phyloP scores from a whole-genome alignment of 1,140 invertebrate genomes.

The Choristoneura fumiferana region DNA sequence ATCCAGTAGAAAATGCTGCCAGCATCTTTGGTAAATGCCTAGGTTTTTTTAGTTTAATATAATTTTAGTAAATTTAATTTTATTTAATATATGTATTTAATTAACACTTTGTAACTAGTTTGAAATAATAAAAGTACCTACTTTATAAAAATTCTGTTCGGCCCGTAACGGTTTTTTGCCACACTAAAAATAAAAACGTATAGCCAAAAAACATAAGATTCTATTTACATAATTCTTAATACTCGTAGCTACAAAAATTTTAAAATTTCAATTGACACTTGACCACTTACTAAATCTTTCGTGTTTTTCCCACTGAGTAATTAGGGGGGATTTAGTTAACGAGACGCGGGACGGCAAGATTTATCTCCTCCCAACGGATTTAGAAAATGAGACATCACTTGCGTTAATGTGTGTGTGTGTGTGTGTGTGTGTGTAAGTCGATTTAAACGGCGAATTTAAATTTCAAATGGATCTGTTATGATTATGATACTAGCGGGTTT shows the following conservation, averaged over 20 bases:
- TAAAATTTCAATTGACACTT: conserved; percentile 9
- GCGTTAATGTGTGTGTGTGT: neutral
- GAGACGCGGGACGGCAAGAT: conserved; percentile 7
- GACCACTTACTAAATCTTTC: conserved; percentile 2
- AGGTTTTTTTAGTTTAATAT: no score
- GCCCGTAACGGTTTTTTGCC: no score
- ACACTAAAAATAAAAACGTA: no score
- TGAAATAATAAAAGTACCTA: no score
- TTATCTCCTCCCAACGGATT: conserved; percentile 12
- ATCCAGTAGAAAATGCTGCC: no score
- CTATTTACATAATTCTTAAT: neutral
- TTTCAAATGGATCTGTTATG: conserved; percentile 6
- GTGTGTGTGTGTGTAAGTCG: neutral
- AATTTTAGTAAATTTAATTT: no score
- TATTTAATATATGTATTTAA: no score
- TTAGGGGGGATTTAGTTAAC: conserved; percentile 4
- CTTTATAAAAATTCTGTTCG: no score
- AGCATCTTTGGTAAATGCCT: no score
- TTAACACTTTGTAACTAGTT: no score
- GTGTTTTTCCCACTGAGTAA: conserved; percentile 6
- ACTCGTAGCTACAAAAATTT: neutral
- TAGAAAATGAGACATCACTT: conserved; percentile 15
- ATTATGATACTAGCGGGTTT: no score
- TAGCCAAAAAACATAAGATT: no score
- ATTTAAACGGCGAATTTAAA: neutral